phyloP scores from a whole-genome alignment of 2,888 invertebrate genomes.

The Quadroppia sp. region DNA sequence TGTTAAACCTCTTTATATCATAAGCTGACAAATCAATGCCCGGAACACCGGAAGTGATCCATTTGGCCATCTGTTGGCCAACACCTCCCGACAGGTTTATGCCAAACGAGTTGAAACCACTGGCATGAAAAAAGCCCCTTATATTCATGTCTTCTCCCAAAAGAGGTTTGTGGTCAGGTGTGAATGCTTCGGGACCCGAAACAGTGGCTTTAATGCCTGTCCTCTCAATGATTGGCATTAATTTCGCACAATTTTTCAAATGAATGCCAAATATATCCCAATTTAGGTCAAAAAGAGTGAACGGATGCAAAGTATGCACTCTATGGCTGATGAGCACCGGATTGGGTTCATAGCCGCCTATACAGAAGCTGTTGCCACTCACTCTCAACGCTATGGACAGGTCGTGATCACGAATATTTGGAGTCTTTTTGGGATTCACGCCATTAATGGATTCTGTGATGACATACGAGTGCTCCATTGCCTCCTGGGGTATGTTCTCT shows the following conservation, averaged over 20 bases:
- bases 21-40: constrained; percentile 78
- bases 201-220: constrained; percentile 79
- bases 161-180: constrained; percentile 83
- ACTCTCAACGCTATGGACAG: constrained; percentile 73
- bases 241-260: constrained; percentile 63
- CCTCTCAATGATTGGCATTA: constrained; percentile 69
- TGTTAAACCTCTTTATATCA: constrained; percentile 63
- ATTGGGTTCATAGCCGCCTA: constrained; percentile 84
- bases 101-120: constrained; percentile 84
- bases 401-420: constrained; percentile 83
- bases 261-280: constrained; percentile 78
- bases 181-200: constrained; percentile 87
- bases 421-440: constrained; percentile 61
- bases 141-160: constrained; percentile 62
- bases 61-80: constrained; percentile 75
- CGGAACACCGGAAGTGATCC: constrained; percentile 78
- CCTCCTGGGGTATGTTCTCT: constrained; percentile 66
- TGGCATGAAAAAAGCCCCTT: constrained; percentile 73
- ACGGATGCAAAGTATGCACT: constrained; percentile 54
- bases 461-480: constrained; percentile 84
- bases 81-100: constrained; percentile 89
- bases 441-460: constrained; percentile 73
- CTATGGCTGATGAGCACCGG: constrained; percentile 61
- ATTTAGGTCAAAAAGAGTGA: constrained; percentile 78
- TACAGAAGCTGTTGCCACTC: constrained; percentile 73